Percentiles rank a stretch among this genome's conserved stretches.
These are phyloP conservation scores for Ectropis crepuscularia DNA, from an alignment of 2,888 invertebrate species.

Conservation along the genomic window DNA sequence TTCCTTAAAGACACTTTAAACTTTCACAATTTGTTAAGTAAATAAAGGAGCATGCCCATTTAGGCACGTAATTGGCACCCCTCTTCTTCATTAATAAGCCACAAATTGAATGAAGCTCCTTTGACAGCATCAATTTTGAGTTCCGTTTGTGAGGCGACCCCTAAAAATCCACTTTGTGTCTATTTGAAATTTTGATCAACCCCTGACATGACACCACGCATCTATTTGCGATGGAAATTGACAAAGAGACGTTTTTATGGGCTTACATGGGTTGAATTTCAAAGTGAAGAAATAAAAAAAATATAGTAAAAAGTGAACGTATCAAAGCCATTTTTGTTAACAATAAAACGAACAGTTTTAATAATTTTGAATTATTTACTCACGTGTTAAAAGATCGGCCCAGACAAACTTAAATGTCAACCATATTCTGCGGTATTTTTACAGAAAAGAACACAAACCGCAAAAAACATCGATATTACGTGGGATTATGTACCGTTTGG, in stretches of 20 bases:
- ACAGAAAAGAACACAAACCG: too few relatives aligned
- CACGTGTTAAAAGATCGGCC: too few relatives aligned
- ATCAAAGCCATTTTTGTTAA: too few relatives aligned
- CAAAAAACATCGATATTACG: too few relatives aligned
- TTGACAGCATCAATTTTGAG: slow-evolving; percentile 83
- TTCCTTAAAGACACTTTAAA: slow-evolving; percentile 38
- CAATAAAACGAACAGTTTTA: too few relatives aligned
- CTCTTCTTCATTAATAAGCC: slow-evolving; percentile 76
- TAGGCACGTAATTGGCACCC: slow-evolving; percentile 46
- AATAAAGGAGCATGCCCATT: slow-evolving; percentile 54
- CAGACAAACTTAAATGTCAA: too few relatives aligned
- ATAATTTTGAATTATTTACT: too few relatives aligned
- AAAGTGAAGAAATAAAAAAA: neutral
- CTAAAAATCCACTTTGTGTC: slow-evolving; percentile 80
- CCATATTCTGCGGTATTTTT: too few relatives aligned
- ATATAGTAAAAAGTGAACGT: too few relatives aligned
- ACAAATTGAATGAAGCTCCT: slow-evolving; percentile 77
- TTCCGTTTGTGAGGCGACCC: slow-evolving; percentile 71
- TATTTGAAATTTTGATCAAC: slow-evolving; percentile 83
- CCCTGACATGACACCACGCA: slow-evolving; percentile 78
- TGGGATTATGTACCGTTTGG: too few relatives aligned
- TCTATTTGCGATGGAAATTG: slow-evolving; percentile 84
- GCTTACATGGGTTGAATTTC: slow-evolving; percentile 59
- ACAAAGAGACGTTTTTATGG: slow-evolving; percentile 64
- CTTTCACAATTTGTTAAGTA: slow-evolving; percentile 56